Base-by-base conservation (phyloP, 2,797 vertebrate genomes). In the Diceros bicornis region DNA sequence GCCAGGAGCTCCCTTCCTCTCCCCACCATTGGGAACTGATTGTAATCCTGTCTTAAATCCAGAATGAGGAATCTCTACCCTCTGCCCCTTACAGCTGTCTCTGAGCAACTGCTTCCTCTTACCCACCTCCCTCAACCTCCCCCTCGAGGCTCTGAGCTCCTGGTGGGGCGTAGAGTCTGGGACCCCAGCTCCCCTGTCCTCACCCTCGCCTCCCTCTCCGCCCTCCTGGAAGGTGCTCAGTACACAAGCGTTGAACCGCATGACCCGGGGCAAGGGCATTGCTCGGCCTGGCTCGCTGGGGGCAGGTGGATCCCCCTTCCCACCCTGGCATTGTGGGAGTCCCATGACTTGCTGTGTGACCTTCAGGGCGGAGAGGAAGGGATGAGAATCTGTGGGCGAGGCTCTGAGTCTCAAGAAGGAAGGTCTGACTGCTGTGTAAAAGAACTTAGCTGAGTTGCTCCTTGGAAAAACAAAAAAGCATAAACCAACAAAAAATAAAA, bases 331-430 rank as follows among this genome's bases (percentile, higher is more conserved):
- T 88, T 57, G 27, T 20, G 57, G 68, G 47, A 10, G n/a, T 64
- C 87, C 55, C 37, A 2, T 66, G 93, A 85, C 85, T 74, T 37
- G 41, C 71, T 29, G 68, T 29, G 79, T 74, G 87, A 89, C 75
- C 75, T 93, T 55, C 25, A 71, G 83, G 83, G 79, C 2, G 4
- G 72, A 89, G 89, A 91, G 74, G 90, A 89, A 72, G 72, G 66
- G 50, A 3, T 66, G 89, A 91, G 79, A 88, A 85, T 72, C 55
- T 37, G 27, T 34, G 66, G 91, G 77, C 13, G 85, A 95, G 81
- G 88, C 61, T 69, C 59, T 72, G 20, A 6, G 27, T 78, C 89
- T 71, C 66, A 88, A 66, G 77, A 96, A 89, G 85, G 93, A 94
- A 91, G 86, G 59, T 82, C 57, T 1, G 0, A n/a, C 44, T 25